phyloP scores from a whole-genome alignment of 2,797 vertebrate species.

The Myotis planiceps region DNA sequence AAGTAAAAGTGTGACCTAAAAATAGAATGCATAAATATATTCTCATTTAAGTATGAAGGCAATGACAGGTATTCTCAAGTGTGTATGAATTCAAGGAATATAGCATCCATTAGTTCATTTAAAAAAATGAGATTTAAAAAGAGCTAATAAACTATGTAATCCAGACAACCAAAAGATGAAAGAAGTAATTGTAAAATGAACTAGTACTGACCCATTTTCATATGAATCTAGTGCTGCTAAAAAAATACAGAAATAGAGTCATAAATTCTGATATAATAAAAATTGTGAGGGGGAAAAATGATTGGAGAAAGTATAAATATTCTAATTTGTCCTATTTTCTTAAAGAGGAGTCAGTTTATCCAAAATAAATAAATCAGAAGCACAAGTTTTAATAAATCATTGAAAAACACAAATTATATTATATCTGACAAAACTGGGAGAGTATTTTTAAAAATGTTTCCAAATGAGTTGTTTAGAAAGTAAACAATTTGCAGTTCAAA shows the following conservation, averaged over 20 bases:
- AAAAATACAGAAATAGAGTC: background rate
- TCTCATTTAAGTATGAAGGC: background rate
- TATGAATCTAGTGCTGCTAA: background rate
- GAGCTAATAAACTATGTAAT: background rate
- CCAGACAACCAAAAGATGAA: background rate
- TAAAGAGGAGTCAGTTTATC: background rate
- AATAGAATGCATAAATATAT: background rate
- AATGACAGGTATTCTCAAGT: background rate
- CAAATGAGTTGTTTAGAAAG: background rate
- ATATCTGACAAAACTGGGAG: background rate
- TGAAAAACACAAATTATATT: background rate
- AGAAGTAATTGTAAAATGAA: background rate
- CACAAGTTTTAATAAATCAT: background rate
- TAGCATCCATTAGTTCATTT: background rate
- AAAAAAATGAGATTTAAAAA: slow-evolving; percentile 5
- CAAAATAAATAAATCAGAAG: background rate
- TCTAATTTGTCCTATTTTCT: background rate
- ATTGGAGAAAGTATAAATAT: background rate
- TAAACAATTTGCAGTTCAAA: background rate
- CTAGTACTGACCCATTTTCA: background rate
- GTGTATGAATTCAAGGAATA: background rate
- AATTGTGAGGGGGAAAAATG: background rate
- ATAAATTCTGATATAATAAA: background rate
- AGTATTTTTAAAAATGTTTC: background rate
- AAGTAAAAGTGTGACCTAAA: background rate